A percentile compares a stretch with the other conserved stretches of the same genome.
phyloP scores from a whole-genome alignment of 2,113 vertebrate genomes.

The Probosciger aterrimus region DNA sequence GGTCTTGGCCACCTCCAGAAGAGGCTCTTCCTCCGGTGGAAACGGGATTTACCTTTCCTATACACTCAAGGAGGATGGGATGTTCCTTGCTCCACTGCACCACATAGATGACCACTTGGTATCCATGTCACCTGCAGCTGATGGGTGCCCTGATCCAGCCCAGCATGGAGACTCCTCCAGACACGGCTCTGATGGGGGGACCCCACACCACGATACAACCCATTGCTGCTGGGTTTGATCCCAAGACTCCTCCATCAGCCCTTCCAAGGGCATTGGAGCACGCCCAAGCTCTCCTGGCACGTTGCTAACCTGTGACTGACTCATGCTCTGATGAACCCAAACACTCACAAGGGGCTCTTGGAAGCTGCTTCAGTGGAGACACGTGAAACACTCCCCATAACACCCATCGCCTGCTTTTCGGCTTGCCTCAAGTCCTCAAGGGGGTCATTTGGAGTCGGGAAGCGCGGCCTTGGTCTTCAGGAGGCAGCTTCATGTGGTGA shows the following conservation, averaged over 20 bases:
- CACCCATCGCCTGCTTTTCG: constrained; percentile 47
- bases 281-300: neutral
- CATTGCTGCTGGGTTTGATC: neutral
- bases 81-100: neutral
- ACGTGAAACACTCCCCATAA: neutral
- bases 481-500: neutral
- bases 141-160: neutral
- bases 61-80: neutral
- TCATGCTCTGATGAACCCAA: neutral
- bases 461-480: rapidly evolving
- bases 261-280: neutral
- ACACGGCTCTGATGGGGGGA: rapidly evolving
- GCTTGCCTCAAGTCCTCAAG: neutral
- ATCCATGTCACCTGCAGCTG: neutral
- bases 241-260: neutral
- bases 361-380: neutral
- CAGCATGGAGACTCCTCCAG: neutral
- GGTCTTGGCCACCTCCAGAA: neutral
- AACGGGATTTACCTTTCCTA: neutral
- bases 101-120: neutral
- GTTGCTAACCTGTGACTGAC: neutral
- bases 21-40: neutral
- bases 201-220: neutral
- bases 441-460: neutral
- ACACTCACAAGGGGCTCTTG: neutral